Evolutionary conservation across 2,797 vertebrate genomes (phyloP).

Genomic region (Sebastes itinus): DNA sequence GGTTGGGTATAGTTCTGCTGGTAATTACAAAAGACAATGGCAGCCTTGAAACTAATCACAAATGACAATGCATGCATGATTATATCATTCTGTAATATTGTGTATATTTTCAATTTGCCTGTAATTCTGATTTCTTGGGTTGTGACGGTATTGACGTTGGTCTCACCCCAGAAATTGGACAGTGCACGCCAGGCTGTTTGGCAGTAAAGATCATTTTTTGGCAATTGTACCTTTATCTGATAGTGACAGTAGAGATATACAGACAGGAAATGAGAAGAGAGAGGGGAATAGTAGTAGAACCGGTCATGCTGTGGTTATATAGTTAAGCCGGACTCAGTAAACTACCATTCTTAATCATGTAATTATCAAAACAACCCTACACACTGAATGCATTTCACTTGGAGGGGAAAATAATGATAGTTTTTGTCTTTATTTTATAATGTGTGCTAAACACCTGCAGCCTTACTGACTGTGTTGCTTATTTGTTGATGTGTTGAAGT

Average conservation of each 20-base stretch:
- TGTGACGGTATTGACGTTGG: neutral
- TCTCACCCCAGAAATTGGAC: neutral
- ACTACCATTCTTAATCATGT: neutral
- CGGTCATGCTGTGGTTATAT: neutral
- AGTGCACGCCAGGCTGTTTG: neutral
- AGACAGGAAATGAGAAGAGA: neutral
- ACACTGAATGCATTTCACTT: neutral
- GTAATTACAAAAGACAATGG: conserved; percentile 26
- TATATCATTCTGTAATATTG: neutral
- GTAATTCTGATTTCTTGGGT: neutral
- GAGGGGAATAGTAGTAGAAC: neutral
- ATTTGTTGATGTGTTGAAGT: too few species aligned
- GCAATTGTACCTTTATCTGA: neutral
- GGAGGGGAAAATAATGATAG: neutral
- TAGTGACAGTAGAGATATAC: neutral
- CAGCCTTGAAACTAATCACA: conserved; percentile 43
- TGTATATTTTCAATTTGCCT: neutral
- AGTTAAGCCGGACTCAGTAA: neutral
- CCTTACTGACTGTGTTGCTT: neutral
- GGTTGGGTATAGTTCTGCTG: neutral
- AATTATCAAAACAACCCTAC: neutral
- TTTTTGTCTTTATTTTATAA: neutral
- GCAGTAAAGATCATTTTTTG: neutral
- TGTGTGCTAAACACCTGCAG: neutral
- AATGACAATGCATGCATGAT: neutral